These are phyloP conservation scores for Drosophila mimica DNA, from an alignment of 2,888 invertebrate genomes.

Conservation along the genomic window DNA sequence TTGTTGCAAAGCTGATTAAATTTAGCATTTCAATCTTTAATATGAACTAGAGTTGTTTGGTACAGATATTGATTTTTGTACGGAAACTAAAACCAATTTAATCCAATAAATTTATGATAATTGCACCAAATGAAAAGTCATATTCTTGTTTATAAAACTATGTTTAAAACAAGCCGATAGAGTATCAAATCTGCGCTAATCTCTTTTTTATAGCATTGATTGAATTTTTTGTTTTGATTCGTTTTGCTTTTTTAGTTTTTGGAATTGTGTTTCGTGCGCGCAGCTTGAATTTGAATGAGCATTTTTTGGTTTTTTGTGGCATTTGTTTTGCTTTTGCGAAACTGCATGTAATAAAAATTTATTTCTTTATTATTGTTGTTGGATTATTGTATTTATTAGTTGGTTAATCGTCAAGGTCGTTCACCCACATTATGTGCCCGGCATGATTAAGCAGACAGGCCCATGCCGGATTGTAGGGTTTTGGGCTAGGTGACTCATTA, in stretches of 20 bases:
- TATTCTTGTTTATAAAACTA: neutral
- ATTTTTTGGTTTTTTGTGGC: slow-evolving; percentile 43
- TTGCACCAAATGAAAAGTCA: neutral
- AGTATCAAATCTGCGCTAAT: slow-evolving; percentile 14
- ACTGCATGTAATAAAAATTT: slow-evolving; percentile 56
- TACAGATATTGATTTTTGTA: neutral
- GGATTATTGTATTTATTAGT: slow-evolving; percentile 62
- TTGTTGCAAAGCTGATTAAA: neutral
- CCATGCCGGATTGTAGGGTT: slow-evolving; percentile 4
- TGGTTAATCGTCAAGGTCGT: slow-evolving; percentile 71
- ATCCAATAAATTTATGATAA: neutral
- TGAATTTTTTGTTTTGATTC: slow-evolving; percentile 50
- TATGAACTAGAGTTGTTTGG: neutral
- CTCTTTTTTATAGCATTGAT: slow-evolving; percentile 19
- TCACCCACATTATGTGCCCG: slow-evolving; percentile 72
- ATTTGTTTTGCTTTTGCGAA: slow-evolving; percentile 65
- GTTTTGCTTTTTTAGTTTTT: slow-evolving; percentile 46
- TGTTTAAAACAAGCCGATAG: neutral
- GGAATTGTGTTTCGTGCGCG: slow-evolving; percentile 38
- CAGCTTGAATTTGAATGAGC: slow-evolving; percentile 54
- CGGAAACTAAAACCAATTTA: neutral
- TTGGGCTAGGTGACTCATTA: slow-evolving; percentile 35
- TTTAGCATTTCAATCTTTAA: neutral
- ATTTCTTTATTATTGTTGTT: slow-evolving; percentile 31
- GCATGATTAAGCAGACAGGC: slow-evolving; percentile 45